These are phyloP conservation scores for Chrysogorgia sp. DNA, from an alignment of 92 coral and sea anemone genomes.

Conservation along the genomic window DNA sequence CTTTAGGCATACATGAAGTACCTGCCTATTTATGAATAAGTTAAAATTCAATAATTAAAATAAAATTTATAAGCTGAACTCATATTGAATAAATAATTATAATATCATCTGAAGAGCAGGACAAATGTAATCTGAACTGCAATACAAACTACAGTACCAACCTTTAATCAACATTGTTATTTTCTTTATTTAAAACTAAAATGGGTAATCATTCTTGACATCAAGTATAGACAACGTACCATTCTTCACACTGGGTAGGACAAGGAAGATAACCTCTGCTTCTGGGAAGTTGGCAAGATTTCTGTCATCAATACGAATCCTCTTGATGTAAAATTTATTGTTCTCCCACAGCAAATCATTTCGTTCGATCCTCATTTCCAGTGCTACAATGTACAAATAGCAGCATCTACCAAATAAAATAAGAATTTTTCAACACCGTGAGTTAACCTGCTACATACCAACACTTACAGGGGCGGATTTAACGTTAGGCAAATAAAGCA, in stretches of 20 bases:
- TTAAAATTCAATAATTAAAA: no score
- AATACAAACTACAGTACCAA: no score
- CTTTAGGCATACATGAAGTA: no score
- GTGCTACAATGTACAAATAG: background rate
- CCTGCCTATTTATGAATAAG: no score
- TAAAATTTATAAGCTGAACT: no score
- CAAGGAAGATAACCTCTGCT: background rate
- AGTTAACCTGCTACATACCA: background rate
- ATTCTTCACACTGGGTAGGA: background rate
- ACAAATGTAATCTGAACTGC: no score
- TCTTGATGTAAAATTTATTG: background rate
- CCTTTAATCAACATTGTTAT: no score
- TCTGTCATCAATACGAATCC: background rate
- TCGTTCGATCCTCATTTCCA: slow-evolving; percentile 1
- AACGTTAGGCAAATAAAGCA: background rate
- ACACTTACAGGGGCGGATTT: background rate
- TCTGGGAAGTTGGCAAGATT: slow-evolving; percentile 1
- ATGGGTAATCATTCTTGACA: background rate
- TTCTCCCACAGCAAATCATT: background rate
- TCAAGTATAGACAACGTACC: background rate
- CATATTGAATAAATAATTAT: no score
- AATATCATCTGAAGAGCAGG: no score
- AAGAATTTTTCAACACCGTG: background rate
- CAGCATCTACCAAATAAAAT: background rate
- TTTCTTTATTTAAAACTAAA: no score